Conservation (phyloP, 1,140 invertebrate genomes). For the Cotesia glomerata region DNA sequence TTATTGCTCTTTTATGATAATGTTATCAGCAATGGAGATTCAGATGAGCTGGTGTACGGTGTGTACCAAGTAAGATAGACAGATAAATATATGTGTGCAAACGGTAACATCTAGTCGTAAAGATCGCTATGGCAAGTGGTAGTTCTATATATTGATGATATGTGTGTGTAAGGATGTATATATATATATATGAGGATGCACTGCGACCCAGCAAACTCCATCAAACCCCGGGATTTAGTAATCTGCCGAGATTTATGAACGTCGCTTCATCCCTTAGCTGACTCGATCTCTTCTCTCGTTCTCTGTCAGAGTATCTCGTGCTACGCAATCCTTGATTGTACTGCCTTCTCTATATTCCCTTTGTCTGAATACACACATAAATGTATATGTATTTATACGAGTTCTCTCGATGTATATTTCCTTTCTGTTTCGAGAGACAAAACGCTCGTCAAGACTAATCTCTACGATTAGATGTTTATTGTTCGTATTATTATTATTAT, state of each 20-base stretch:
- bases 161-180: not conserved
- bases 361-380: not conserved
- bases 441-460: no score
- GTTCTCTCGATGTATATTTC: no score
- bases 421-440: no score
- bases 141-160: conserved; percentile 1
- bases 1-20: conserved; percentile 65
- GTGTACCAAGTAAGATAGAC: conserved; percentile 37
- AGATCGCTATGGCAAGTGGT: not conserved
- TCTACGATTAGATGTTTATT: no score
- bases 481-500: conserved; percentile 38
- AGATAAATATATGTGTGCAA: conserved; percentile 22
- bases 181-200: conserved; percentile 1
- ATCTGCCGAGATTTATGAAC: conserved; percentile 65
- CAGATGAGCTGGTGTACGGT: conserved; percentile 57
- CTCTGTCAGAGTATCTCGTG: not conserved
- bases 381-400: not conserved
- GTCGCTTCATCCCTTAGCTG: conserved; percentile 52
- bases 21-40: conserved; percentile 58
- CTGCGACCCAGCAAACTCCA: conserved; percentile 47
- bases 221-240: conserved; percentile 64
- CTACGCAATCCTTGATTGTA: conserved; percentile 44
- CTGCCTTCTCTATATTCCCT: conserved; percentile 14
- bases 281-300: conserved; percentile 14
- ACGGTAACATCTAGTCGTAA: conserved; percentile 23